Evolutionary conservation across 2,888 invertebrate species (phyloP), one percentile per base, ranked within the genome.

Genomic region (Mactromeris polynyma): DNA sequence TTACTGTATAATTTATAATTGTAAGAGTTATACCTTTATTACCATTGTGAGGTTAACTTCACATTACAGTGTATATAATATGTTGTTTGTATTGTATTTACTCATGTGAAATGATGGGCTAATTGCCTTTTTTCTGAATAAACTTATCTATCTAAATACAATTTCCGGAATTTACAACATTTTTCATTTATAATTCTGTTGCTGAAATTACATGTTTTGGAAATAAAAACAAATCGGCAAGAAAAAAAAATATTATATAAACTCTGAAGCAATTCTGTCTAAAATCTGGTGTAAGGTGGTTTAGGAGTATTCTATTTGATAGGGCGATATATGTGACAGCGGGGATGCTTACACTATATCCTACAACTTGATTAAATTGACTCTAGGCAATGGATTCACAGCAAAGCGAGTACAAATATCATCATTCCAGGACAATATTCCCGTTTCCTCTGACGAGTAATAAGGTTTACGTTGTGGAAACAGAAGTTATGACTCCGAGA

Each of bases 361-460:
- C 73, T 19, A 33, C n/a, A 7, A 73, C 73, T 36, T 73, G 73
- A 73, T 73, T 33, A 73, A 36, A 73, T 73, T 33, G 73, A 73
- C 73, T 73, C 33, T 17, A 33, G 73, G 73, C 73, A 36, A 73
- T 33, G 36, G 14, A 36, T 73, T 33, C 14, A 26, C 9, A 17
- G 2, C 36, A 4, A 2, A 33, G 19, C 3, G 33, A 31, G 2
- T 19, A 33, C 6, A 33, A 33, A 33, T 73, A 73, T 11, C 3
- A 21, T 36, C 19, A 19, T 73, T 73, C 36, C 17, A 4, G 73
- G 36, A 73, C 19, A 73, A 73, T 73, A 33, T 33, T 73, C 36
- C 19, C 33, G 1, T 11, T 33, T 36, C 17, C 11, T 33, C 3
- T 33, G 73, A 33, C 31, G 11, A 2, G 17, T 73, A 73, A 73